Percentiles rank a stretch among this genome's conserved stretches.
Evolutionary conservation across 1,140 invertebrate genomes (phyloP).

Genomic region (Bicyclus anynana): DNA sequence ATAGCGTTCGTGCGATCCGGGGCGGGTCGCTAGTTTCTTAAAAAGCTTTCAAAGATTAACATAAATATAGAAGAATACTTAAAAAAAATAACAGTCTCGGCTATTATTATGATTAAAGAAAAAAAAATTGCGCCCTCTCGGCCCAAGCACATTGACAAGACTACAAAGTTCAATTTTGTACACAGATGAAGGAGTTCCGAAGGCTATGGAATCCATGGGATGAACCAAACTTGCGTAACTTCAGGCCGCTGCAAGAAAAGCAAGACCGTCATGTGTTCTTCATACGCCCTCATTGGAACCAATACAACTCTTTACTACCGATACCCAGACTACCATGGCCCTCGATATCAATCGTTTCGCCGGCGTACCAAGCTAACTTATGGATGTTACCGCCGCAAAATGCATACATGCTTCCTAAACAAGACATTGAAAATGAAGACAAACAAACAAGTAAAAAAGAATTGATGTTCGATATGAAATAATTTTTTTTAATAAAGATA

Average conservation of each 20-base stretch:
- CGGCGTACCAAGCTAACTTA: slow-evolving; percentile 39
- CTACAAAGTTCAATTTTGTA: neutral
- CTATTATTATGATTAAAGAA: too few relatives aligned
- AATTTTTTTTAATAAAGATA: too few relatives aligned
- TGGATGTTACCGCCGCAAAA: slow-evolving; percentile 64
- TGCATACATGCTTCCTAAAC: slow-evolving; percentile 38
- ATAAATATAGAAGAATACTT: too few relatives aligned
- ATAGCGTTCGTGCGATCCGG: too few relatives aligned
- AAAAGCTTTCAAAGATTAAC: too few relatives aligned
- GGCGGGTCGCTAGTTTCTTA: too few relatives aligned
- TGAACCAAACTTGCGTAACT: slow-evolving; percentile 58
- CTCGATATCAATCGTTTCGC: slow-evolving; percentile 55
- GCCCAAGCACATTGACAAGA: too few relatives aligned
- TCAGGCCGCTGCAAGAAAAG: slow-evolving; percentile 48
- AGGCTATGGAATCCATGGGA: slow-evolving; percentile 60
- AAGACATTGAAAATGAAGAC: slow-evolving; percentile 27
- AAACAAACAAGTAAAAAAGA: slow-evolving; percentile 3
- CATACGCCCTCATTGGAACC: slow-evolving; percentile 66
- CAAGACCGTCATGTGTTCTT: slow-evolving; percentile 60
- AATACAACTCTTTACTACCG: slow-evolving; percentile 68
- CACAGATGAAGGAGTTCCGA: slow-evolving; percentile 75
- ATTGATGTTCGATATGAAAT: slow-evolving; percentile 5
- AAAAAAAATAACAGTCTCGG: too few relatives aligned
- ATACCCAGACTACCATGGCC: slow-evolving; percentile 58
- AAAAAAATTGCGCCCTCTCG: too few relatives aligned